Evolutionary conservation across 1,140 invertebrate species (phyloP).

Genomic region (Zaprionus tsacasi): DNA sequence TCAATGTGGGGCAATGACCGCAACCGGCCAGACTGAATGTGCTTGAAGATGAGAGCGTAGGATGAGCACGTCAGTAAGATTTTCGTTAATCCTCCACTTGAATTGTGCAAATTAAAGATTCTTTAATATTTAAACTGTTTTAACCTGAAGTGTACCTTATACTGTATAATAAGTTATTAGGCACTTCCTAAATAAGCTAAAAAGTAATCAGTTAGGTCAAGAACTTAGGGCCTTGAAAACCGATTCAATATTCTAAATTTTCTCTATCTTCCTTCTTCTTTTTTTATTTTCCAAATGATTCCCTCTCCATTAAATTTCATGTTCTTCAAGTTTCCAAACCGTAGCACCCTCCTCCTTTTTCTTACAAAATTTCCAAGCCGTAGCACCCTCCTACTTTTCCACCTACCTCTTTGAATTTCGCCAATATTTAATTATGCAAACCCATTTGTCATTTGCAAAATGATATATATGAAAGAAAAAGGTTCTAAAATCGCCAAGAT

Average conservation of each 20-base stretch:
- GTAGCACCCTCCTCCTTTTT: too few relatives aligned
- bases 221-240: too few relatives aligned
- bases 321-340: too few relatives aligned
- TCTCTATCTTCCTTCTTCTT: too few relatives aligned
- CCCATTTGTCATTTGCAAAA: slow-evolving; percentile 2
- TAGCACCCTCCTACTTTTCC: too few relatives aligned
- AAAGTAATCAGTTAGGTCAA: background rate
- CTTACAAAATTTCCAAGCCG: too few relatives aligned
- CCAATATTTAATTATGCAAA: slow-evolving; percentile 1
- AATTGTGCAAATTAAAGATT: background rate
- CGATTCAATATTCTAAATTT: too few relatives aligned
- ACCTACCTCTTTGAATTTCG: too few relatives aligned
- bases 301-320: too few relatives aligned
- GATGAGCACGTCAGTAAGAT: background rate
- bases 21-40: background rate
- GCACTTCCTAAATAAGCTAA: background rate
- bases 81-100: background rate
- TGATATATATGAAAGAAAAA: background rate
- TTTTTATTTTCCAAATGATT: too few relatives aligned
- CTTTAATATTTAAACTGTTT: background rate
- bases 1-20: slow-evolving; percentile 38
- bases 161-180: background rate
- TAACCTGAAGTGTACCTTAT: too few relatives aligned
- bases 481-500: slow-evolving; percentile 14
- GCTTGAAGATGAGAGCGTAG: background rate